Evolutionary conservation across 2,113 vertebrate species (phyloP).

Genomic region (Progne subis): DNA sequence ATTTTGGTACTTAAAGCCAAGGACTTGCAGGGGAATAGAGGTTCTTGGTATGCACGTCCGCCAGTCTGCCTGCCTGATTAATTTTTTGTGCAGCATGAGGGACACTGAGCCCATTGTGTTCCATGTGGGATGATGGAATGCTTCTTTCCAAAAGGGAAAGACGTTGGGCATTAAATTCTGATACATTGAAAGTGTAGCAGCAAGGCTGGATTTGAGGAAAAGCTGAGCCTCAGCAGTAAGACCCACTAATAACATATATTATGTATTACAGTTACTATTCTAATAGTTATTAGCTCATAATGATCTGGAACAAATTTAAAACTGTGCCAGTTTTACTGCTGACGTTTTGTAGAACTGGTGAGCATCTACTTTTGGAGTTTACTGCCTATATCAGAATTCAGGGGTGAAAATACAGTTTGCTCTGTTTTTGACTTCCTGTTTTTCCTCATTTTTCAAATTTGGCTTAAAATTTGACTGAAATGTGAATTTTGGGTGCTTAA

Average conservation of each 20-base stretch:
- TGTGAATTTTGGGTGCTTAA: not conserved
- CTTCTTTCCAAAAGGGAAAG: not conserved
- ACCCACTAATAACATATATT: not conserved
- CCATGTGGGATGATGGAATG: not conserved
- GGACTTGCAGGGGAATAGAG: not conserved
- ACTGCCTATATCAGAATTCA: not conserved
- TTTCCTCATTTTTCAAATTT: not conserved
- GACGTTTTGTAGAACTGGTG: not conserved
- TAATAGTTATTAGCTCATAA: not conserved
- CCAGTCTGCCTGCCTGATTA: not conserved
- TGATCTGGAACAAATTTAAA: not conserved
- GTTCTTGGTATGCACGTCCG: not conserved
- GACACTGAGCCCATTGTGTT: not conserved
- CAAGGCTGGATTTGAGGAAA: not conserved
- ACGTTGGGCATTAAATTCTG: not conserved
- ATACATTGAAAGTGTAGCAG: not conserved
- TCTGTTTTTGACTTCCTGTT: not conserved
- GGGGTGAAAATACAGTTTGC: not conserved
- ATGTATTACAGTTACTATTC: not conserved
- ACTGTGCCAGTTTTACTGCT: not conserved
- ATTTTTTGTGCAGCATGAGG: not conserved
- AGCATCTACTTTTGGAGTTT: not conserved
- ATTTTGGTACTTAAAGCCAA: not conserved
- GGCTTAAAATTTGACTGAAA: not conserved
- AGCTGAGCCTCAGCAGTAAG: not conserved